Evolutionary conservation across 2,797 vertebrate genomes (phyloP), one percentile per base, ranked within the genome.

Genomic region (Onychomys arenicola): DNA sequence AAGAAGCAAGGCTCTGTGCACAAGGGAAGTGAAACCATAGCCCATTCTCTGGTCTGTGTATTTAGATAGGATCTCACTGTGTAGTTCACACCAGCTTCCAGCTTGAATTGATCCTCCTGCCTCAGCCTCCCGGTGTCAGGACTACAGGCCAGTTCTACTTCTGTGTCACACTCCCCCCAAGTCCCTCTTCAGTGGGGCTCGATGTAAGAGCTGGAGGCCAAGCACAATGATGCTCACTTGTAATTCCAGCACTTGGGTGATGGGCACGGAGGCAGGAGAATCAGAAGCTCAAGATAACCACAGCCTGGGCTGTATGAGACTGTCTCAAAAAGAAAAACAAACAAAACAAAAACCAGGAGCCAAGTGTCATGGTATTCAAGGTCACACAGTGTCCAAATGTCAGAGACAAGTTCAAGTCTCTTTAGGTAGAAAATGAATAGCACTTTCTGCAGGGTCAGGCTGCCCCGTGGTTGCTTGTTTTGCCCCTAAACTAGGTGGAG

Each of bases 1-100:
- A 34, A 78, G 52, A 88, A 84, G 73, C 61, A 23, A 52, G 59
- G 65, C 57, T 61, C 89, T 29, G 37, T 96, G 93, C 94, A 89
- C 3, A 59, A 61, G 98, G 95, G 84, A 97, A 92, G 76, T 88
- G 90, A 96, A 95, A 85, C 77, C 77, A 52, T 59, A 95, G 61
- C 83, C 10, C 34, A 43, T 61, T 16, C 76, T 97, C 83, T 87
- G 34, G 96, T 95, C 4, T 91, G 61, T 34, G 23, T 17, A 2
- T 37, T 61, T 23, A 46, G 55, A n/a, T 32, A 77, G 57, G 87
- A 10, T 46, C 55, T 63, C 55, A 77, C 40, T n/a, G 9, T n/a
- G 40, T n/a, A 52, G 23, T 46, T 46, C 37, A n/a, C 25, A 19
- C 32, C n/a, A 77, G 32, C 43, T 63, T 52, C 52, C 43, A 78